Conservation (phyloP, 1,140 invertebrate genomes). For the Papilio helenus region DNA sequence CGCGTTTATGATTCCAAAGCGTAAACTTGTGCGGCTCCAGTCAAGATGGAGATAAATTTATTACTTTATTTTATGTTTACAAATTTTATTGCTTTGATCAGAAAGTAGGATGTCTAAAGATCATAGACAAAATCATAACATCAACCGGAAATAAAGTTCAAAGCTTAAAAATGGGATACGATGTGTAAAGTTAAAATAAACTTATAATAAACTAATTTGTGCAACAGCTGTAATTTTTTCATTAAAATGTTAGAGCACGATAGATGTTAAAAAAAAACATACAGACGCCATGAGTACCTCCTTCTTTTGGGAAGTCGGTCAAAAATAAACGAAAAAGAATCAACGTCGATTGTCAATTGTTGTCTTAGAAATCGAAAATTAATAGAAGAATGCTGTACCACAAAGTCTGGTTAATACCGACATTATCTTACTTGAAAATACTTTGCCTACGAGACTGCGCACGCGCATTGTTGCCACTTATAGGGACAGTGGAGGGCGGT, state of each 20-base stretch:
- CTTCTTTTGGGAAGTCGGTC: too few species aligned
- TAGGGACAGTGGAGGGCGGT: not conserved
- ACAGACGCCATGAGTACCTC: too few species aligned
- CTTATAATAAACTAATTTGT: too few species aligned
- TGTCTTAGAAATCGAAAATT: too few species aligned
- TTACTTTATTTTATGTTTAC: constrained; percentile 27
- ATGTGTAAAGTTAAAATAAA: not conserved
- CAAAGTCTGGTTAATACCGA: not conserved
- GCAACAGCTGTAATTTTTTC: too few species aligned
- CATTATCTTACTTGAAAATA: too few species aligned
- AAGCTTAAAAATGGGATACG: not conserved
- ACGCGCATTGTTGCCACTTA: constrained; percentile 6
- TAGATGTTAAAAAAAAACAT: too few species aligned
- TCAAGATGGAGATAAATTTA: not conserved
- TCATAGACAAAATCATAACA: not conserved
- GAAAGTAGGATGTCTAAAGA: not conserved
- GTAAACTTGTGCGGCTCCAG: constrained; percentile 27
- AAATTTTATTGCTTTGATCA: constrained; percentile 21
- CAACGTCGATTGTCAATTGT: too few species aligned
- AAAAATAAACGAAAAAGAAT: too few species aligned
- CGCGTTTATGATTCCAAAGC: constrained; percentile 40
- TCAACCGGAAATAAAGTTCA: not conserved
- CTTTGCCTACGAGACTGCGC: not conserved
- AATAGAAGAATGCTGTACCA: too few species aligned
- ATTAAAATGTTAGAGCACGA: too few species aligned